Percentiles rank a stretch among this genome's conserved stretches.
phyloP scores from a whole-genome alignment of 2,797 vertebrate genomes.

The Craterocephalus amniculus region DNA sequence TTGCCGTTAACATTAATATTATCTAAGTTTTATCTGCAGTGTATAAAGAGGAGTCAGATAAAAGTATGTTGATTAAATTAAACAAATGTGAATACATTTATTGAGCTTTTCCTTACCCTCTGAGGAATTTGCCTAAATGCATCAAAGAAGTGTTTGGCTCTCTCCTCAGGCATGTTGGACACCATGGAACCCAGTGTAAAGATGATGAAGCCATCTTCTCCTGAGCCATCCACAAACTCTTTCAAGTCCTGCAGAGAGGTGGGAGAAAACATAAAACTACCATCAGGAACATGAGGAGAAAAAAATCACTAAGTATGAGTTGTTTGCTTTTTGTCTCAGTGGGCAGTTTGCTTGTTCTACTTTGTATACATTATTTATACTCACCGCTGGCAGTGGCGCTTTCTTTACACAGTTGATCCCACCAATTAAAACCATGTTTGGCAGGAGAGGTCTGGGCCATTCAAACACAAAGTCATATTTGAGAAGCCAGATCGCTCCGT shows the following conservation, averaged over 20 bases:
- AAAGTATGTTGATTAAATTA: not conserved
- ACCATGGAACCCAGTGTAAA: slow-evolving; percentile 94
- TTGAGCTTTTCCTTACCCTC: slow-evolving; percentile 78
- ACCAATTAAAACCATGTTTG: slow-evolving; percentile 85
- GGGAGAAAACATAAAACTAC: no score
- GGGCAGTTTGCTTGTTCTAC: no score
- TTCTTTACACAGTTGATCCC: slow-evolving; percentile 85
- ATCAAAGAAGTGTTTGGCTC: slow-evolving; percentile 85
- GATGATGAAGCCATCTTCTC: slow-evolving; percentile 91
- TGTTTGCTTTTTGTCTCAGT: not conserved
- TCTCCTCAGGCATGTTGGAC: slow-evolving; percentile 85
- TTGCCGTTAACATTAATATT: no score
- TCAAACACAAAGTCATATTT: slow-evolving; percentile 85
- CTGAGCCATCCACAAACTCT: slow-evolving; percentile 91
- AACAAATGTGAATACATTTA: no score
- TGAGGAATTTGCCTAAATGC: slow-evolving; percentile 91
- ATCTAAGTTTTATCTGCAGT: no score
- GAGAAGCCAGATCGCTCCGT: slow-evolving; percentile 80
- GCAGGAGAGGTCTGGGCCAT: slow-evolving; percentile 84
- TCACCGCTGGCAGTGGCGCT: slow-evolving; percentile 72
- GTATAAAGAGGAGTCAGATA: no score
- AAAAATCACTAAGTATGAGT: no score
- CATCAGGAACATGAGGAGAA: no score
- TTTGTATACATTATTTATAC: slow-evolving; percentile 55
- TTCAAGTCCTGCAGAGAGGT: slow-evolving; percentile 86